Evolutionary conservation across 2,797 vertebrate genomes (phyloP).

Genomic region (Enteromius trimaculatus): DNA sequence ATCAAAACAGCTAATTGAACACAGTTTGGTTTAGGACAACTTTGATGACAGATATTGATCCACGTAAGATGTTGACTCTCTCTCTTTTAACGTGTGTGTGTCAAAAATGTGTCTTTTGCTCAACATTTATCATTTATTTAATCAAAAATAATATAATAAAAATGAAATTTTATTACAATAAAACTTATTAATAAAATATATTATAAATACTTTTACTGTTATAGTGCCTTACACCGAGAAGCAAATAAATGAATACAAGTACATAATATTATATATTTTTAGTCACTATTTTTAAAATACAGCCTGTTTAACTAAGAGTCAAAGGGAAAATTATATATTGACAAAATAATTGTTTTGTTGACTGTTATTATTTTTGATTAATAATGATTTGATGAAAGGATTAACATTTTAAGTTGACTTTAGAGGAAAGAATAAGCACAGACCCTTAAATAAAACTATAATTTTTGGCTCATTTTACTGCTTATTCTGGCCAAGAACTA

Average conservation of each 20-base stretch:
- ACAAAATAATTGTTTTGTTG: neutral
- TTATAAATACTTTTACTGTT: neutral
- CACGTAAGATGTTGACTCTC: too few species aligned
- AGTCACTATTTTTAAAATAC: neutral
- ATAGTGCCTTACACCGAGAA: neutral
- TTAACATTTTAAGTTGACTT: neutral
- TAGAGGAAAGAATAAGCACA: neutral
- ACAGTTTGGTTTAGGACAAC: too few species aligned
- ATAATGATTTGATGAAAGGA: neutral
- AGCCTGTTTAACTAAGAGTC: neutral
- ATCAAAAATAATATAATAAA: neutral
- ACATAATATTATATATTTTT: neutral
- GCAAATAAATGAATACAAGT: neutral
- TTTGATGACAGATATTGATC: too few species aligned
- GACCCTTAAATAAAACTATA: neutral
- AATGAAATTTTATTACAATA: neutral
- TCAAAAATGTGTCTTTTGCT: too few species aligned
- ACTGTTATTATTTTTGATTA: neutral
- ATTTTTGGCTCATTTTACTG: too few species aligned
- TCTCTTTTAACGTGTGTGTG: too few species aligned
- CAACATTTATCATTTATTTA: neutral
- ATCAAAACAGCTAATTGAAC: too few species aligned
- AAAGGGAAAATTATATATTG: neutral
- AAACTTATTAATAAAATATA: neutral
- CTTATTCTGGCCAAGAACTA: too few species aligned